phyloP scores from a whole-genome alignment of 2,888 invertebrate species.

The Cataglyphis livida region DNA sequence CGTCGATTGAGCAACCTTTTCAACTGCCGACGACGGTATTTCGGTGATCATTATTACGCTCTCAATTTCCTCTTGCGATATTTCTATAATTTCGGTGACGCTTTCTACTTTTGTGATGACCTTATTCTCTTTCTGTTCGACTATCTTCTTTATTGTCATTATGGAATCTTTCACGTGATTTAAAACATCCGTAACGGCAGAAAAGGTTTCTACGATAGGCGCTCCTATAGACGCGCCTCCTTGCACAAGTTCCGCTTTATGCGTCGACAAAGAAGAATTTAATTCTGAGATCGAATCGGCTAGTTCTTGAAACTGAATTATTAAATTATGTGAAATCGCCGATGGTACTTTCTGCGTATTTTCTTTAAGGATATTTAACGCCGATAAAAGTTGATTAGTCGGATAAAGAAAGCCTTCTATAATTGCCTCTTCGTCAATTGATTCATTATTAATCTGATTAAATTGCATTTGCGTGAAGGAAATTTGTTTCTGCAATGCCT shows the following conservation, averaged over 20 bases:
- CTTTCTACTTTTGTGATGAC: conserved; percentile 75
- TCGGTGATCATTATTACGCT: conserved; percentile 71
- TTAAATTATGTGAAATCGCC: conserved; percentile 56
- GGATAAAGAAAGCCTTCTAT: conserved; percentile 83
- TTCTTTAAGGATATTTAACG: conserved; percentile 74
- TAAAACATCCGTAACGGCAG: conserved; percentile 78
- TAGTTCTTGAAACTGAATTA: conserved; percentile 73
- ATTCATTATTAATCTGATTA: conserved; percentile 73
- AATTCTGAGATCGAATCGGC: conserved; percentile 76
- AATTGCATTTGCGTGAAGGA: conserved; percentile 78
- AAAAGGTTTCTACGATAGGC: conserved; percentile 81
- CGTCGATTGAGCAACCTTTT: conserved; percentile 1
- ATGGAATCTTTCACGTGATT: conserved; percentile 77
- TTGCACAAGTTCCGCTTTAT: conserved; percentile 75
- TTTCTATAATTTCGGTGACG: conserved; percentile 77
- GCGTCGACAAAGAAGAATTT: conserved; percentile 72
- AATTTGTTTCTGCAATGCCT: conserved; percentile 81
- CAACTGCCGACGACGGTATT: conserved; percentile 53
- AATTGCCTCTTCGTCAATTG: conserved; percentile 81
- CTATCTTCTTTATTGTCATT: conserved; percentile 34
- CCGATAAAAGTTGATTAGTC: conserved; percentile 77
- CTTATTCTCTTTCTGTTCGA: conserved; percentile 32
- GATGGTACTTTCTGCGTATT: conserved; percentile 61
- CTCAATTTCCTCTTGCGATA: conserved; percentile 77
- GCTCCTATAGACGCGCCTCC: conserved; percentile 76